Base-by-base conservation (phyloP, 2,797 vertebrate species). In the Acipenser ruthenus region DNA sequence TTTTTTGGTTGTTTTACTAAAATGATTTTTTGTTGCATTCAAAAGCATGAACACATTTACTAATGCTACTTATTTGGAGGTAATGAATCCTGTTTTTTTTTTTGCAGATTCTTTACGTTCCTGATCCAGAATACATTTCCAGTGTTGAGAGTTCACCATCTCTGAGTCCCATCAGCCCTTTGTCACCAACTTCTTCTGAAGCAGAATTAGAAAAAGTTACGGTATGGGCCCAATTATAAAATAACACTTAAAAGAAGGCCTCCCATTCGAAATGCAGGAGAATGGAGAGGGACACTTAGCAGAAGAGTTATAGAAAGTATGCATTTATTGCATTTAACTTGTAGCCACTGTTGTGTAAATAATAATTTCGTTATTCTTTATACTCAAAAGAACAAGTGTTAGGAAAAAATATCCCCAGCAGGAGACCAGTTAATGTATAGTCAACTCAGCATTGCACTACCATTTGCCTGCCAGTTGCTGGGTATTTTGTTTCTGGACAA, bases 61-160 rank as follows among this genome's bases (percentile, higher is more conserved):
- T 37, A 37, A 37, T 37, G 23, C 4, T 37, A 37, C 23, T 37
- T 37, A 37, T 37, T 37, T 37, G 23, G 1, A 37, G 23, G 23
- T 37, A 37, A 37, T 37, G 23, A 37, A 37, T 8, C 70, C 0
- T 73, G 60, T 59, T 67, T 58, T 74, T 83, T 83, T 77, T 84
- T 83, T 87, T 89, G 72, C 82, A 99, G 96, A 93, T 96, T 87
- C 91, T 98, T 73, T 98, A 99, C 77, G 95, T 99, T 87, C 96
- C 94, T 84, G 96, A 99, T 82, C 95, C 94, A 12, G 94, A 96
- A 71, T 97, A 93, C 83, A 83, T 94, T 77, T 99, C 96, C 87
- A 99, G 96, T 86, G 93, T 93, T 70, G 96, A 95, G 80, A 99
- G 95, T 80, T 98, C 95, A 70, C 96, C 96, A 61, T 97, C 95